A percentile compares a stretch with the other conserved stretches of the same genome.
Conservation (phyloP, 2,888 invertebrate species). For the Cheilosia variabilis region DNA sequence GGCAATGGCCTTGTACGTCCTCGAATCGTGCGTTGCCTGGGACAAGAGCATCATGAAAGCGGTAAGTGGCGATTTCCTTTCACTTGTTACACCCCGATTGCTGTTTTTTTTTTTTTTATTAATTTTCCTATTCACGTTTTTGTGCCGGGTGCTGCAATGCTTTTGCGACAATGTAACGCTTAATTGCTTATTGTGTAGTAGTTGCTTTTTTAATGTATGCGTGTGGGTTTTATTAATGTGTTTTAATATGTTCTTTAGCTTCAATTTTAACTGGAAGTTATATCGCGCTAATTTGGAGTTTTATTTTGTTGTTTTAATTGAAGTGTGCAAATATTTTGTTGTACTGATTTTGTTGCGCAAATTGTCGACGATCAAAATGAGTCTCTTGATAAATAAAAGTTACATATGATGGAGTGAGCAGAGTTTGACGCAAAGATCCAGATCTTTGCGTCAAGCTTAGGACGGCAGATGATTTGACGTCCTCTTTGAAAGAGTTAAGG, state of each 20-base stretch:
- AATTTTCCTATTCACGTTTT: constrained; percentile 35
- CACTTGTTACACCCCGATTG: constrained; percentile 24
- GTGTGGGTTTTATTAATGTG: constrained; percentile 54
- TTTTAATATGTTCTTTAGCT: constrained; percentile 1
- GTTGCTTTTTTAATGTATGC: constrained; percentile 52
- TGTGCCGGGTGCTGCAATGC: constrained; percentile 60
- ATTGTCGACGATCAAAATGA: no score
- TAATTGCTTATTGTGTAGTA: constrained; percentile 62
- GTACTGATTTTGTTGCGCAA: not conserved
- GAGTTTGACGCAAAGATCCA: no score
- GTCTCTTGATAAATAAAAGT: no score
- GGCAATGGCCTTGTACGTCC: constrained; percentile 93
- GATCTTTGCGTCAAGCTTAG: no score
- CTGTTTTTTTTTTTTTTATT: not conserved
- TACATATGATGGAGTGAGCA: no score
- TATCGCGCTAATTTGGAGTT: not conserved
- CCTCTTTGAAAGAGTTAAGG: no score
- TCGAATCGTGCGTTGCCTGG: constrained; percentile 98
- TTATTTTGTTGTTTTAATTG: not conserved
- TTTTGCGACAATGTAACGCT: constrained; percentile 48
- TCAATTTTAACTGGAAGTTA: not conserved
- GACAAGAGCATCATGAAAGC: constrained; percentile 99
- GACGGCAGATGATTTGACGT: no score
- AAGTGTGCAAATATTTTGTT: constrained; percentile 20
- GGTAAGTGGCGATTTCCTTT: constrained; percentile 87